These are phyloP conservation scores for Agapostemon virescens DNA, from an alignment of 2,888 invertebrate genomes.

Conservation along the genomic window DNA sequence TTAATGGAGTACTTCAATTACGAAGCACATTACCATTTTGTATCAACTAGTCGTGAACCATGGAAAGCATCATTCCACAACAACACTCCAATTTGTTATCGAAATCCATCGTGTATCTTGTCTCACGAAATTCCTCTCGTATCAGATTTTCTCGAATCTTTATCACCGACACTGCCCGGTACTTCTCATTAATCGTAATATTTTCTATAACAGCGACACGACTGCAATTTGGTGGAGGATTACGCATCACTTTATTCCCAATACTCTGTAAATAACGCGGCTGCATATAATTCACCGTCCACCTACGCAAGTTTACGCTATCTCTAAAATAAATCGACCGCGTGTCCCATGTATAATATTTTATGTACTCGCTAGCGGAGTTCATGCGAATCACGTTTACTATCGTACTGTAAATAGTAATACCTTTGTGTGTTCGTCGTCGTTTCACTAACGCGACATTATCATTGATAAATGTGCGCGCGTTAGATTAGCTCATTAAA, in stretches of 20 bases:
- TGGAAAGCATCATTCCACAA: background rate
- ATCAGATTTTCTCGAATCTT: conserved; percentile 14
- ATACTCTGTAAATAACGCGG: conserved; percentile 42
- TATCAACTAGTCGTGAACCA: background rate
- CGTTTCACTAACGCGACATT: conserved; percentile 7
- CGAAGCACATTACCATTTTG: background rate
- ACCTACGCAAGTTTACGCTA: conserved; percentile 16
- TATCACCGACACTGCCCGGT: background rate
- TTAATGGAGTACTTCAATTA: background rate
- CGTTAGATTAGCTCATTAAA: background rate
- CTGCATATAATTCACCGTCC: conserved; percentile 30
- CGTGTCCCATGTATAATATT: background rate
- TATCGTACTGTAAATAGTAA: conserved; percentile 43
- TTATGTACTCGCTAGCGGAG: background rate
- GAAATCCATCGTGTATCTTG: background rate
- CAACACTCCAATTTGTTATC: background rate
- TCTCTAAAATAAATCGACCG: conserved; percentile 31
- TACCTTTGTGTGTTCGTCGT: background rate
- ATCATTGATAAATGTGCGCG: background rate
- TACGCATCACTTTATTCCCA: conserved; percentile 15
- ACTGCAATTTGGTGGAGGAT: conserved; percentile 43
- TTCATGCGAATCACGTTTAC: background rate
- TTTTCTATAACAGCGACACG: conserved; percentile 32
- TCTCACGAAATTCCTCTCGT: conserved; percentile 10
- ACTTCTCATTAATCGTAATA: conserved; percentile 21